Evolutionary conservation across 2,888 invertebrate species (phyloP).

Genomic region (Isoperla grammatica): DNA sequence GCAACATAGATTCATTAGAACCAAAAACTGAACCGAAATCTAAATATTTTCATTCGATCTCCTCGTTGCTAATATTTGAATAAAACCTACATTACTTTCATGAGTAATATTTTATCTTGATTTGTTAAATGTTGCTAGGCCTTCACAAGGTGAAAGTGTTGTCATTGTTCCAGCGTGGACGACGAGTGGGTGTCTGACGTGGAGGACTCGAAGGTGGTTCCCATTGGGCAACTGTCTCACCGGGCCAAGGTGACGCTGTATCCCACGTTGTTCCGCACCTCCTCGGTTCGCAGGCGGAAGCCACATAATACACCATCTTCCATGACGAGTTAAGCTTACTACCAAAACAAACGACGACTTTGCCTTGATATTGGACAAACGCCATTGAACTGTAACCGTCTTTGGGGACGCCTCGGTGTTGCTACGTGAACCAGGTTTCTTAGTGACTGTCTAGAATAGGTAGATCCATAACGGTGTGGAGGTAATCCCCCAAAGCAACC

Average conservation of each 20-base stretch:
- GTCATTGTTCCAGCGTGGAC: slow-evolving; percentile 57
- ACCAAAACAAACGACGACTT: too few relatives aligned
- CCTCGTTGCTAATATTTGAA: too few relatives aligned
- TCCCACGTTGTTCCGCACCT: slow-evolving; percentile 1
- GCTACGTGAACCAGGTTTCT: not conserved
- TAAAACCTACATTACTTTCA: too few relatives aligned
- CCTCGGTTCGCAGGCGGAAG: not conserved
- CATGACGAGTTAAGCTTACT: too few relatives aligned
- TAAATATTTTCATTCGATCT: too few relatives aligned
- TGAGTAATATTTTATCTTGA: too few relatives aligned
- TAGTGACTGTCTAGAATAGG: slow-evolving; percentile 9
- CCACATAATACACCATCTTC: not conserved
- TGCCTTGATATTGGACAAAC: too few relatives aligned
- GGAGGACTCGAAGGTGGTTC: slow-evolving; percentile 41
- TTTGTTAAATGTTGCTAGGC: too few relatives aligned
- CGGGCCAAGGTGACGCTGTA: slow-evolving; percentile 15
- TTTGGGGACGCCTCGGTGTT: too few relatives aligned
- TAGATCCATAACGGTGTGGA: slow-evolving; percentile 8
- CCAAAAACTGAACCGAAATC: too few relatives aligned
- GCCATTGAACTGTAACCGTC: too few relatives aligned
- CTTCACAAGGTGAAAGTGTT: slow-evolving; percentile 3
- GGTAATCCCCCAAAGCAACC: slow-evolving; percentile 21
- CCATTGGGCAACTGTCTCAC: slow-evolving; percentile 36
- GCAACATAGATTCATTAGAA: too few relatives aligned
- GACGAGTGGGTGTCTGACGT: slow-evolving; percentile 73